phyloP scores from a whole-genome alignment of 2,113 vertebrate genomes.

The Dipodomys spectabilis region DNA sequence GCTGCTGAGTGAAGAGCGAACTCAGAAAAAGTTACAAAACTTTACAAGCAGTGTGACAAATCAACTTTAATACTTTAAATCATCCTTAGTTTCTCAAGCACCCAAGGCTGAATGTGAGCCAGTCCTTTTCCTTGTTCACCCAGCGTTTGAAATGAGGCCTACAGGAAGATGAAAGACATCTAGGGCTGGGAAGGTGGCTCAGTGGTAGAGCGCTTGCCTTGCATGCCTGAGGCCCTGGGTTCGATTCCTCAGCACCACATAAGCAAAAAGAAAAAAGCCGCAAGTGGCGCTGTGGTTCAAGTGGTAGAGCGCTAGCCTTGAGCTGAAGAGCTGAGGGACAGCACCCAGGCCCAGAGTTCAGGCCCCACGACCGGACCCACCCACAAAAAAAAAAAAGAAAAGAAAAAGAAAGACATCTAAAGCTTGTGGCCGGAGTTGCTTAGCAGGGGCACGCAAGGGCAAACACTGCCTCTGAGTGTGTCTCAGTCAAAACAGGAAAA shows the following conservation, averaged over 20 bases:
- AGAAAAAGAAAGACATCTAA: slow-evolving; percentile 11
- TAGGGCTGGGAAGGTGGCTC: too few relatives aligned
- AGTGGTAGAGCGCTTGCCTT: too few relatives aligned
- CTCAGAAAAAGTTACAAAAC: slow-evolving; percentile 79
- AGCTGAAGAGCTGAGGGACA: too few relatives aligned
- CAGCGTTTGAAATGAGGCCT: slow-evolving; percentile 46
- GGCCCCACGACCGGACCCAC: too few relatives aligned
- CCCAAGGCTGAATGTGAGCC: background rate
- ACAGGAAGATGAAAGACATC: slow-evolving; percentile 20
- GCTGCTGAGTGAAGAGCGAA: slow-evolving; percentile 48
- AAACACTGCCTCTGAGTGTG: background rate
- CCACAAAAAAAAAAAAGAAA: too few relatives aligned
- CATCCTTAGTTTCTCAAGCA: slow-evolving; percentile 1
- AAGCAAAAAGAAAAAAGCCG: too few relatives aligned
- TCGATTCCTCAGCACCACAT: too few relatives aligned
- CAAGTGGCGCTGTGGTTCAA: too few relatives aligned
- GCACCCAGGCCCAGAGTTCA: too few relatives aligned
- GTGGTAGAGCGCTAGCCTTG: too few relatives aligned
- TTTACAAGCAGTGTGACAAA: slow-evolving; percentile 49
- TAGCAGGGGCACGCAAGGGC: slow-evolving; percentile 25
- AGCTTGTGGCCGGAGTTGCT: background rate
- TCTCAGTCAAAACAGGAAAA: slow-evolving; percentile 14
- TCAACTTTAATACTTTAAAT: slow-evolving; percentile 13
- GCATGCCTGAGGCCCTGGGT: too few relatives aligned
- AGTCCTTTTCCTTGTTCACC: background rate